Conservation (phyloP, 2,797 vertebrate species). For the Sarcoramphus papa region DNA sequence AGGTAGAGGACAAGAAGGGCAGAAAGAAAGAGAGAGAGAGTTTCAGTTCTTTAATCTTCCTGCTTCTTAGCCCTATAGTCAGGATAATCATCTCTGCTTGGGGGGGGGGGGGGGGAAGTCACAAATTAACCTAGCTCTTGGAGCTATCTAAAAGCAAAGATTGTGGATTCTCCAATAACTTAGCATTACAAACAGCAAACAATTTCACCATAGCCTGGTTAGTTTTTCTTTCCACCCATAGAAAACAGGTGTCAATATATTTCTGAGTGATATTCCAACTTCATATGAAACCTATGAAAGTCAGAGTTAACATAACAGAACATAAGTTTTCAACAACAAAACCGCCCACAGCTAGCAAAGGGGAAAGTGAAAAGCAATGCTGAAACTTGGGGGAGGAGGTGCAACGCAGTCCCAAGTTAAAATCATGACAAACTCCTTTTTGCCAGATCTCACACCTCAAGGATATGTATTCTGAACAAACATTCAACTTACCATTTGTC, state of each 20-base stretch:
- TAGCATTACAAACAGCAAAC: neutral
- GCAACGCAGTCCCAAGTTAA: neutral
- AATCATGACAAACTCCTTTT: neutral
- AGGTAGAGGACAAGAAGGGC: neutral
- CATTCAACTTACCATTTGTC: conserved; percentile 77
- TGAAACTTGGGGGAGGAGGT: neutral
- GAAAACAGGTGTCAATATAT: neutral
- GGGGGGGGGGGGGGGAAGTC: too few relatives aligned
- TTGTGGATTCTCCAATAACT: neutral
- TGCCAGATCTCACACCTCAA: neutral
- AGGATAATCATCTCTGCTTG: neutral
- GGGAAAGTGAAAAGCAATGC: neutral
- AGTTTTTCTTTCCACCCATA: neutral
- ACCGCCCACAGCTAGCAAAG: neutral
- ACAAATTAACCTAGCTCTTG: neutral
- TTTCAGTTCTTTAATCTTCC: neutral
- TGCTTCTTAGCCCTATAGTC: neutral
- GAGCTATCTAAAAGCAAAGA: neutral
- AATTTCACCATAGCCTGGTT: neutral
- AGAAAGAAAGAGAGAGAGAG: neutral
- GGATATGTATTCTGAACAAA: neutral
- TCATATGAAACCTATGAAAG: neutral
- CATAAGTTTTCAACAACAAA: neutral
- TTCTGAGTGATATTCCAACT: neutral
- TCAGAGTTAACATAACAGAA: neutral